Evolutionary conservation across 2,797 vertebrate genomes (phyloP).

Genomic region (Spatula versicolor): DNA sequence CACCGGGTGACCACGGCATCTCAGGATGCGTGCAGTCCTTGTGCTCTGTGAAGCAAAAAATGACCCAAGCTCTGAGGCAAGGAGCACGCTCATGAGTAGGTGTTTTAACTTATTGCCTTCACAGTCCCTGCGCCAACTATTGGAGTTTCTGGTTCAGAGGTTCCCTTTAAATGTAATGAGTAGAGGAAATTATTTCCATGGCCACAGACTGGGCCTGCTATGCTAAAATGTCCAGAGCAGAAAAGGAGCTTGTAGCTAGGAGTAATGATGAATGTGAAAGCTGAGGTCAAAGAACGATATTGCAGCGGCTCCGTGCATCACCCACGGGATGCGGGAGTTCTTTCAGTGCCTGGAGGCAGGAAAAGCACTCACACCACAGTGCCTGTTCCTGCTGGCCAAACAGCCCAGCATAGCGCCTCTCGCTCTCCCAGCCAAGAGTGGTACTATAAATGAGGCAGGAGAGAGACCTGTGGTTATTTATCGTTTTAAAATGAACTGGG

Average conservation of each 20-base stretch:
- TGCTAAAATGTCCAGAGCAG: not conserved
- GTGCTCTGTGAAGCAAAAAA: not conserved
- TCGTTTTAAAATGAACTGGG: constrained; percentile 39
- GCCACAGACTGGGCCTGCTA: not conserved
- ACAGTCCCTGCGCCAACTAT: not conserved
- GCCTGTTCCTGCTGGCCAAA: not conserved
- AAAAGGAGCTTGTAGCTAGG: not conserved
- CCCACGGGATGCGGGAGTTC: not conserved
- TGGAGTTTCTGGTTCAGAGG: not conserved
- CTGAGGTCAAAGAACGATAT: not conserved
- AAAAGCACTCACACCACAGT: not conserved
- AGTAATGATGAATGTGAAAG: not conserved
- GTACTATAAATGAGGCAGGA: not conserved
- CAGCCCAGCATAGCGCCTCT: not conserved
- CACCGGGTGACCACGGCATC: rapidly evolving
- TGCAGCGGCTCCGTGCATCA: not conserved
- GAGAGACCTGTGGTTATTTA: constrained; percentile 34
- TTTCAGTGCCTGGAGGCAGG: not conserved
- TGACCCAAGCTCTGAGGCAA: not conserved
- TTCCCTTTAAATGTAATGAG: not conserved
- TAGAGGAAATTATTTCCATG: not conserved
- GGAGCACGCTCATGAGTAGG: not conserved
- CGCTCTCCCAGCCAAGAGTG: not conserved
- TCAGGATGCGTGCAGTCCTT: not conserved
- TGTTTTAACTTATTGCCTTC: not conserved